Evolutionary conservation across 1,140 invertebrate species (phyloP).

Genomic region (Lucilia sericata): DNA sequence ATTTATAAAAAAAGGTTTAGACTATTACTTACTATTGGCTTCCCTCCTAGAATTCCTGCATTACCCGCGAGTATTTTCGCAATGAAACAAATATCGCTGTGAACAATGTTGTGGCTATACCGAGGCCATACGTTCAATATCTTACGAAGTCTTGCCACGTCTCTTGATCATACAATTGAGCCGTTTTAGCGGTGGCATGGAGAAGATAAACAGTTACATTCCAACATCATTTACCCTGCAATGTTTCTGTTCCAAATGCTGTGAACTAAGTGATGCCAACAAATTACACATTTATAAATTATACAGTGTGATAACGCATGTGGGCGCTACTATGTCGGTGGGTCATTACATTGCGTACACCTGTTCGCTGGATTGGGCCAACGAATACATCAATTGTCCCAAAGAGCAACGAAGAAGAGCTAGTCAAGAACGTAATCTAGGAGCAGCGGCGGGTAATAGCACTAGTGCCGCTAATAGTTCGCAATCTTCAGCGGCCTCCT

Average conservation of each 20-base stretch:
- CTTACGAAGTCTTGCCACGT: constrained; percentile 86
- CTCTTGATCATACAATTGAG: constrained; percentile 89
- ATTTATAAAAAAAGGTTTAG: no score
- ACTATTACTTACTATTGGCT: constrained; percentile 51
- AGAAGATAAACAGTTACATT: constrained; percentile 90
- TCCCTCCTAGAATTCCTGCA: constrained; percentile 78
- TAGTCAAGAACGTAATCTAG: constrained; percentile 48
- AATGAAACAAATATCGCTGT: constrained; percentile 92
- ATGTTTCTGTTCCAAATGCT: constrained; percentile 87
- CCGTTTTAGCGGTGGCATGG: constrained; percentile 86
- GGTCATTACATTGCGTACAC: constrained; percentile 94
- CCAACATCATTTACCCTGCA: constrained; percentile 83
- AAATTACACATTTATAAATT: constrained; percentile 80
- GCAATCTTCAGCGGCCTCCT: constrained; percentile 46
- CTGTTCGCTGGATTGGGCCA: constrained; percentile 73
- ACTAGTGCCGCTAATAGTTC: neutral
- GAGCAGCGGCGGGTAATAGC: constrained; percentile 51
- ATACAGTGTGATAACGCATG: constrained; percentile 91
- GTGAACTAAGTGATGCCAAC: constrained; percentile 67
- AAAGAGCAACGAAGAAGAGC: constrained; percentile 66
- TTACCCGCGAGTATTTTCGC: constrained; percentile 86
- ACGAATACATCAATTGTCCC: constrained; percentile 73
- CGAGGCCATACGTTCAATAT: constrained; percentile 86
- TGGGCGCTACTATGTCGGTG: constrained; percentile 85
- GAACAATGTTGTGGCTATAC: constrained; percentile 86